Evolutionary conservation across 2,113 vertebrate species (phyloP), one percentile per base, ranked within the genome.

Genomic region (Dolichallabes microphthalmus): DNA sequence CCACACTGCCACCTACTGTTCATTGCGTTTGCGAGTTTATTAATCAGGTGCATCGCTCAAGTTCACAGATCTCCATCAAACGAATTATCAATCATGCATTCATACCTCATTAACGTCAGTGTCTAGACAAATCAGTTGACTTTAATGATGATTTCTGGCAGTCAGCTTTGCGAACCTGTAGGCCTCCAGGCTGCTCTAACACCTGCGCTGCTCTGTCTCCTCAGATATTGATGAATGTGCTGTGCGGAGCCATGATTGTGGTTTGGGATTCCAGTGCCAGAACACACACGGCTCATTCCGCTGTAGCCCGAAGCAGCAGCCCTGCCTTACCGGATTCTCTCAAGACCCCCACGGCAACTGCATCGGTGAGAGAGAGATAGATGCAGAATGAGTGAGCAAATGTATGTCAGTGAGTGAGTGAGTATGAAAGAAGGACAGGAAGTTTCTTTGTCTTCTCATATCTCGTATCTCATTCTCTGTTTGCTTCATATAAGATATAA

Each of bases 291-390:
- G 97, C 0, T 98, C 97, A 0, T 98, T 98, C 92, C 93, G 90
- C 88, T 98, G 97, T 82, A 94, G 92, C 81, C 90, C 94, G 0
- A 95, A 94, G 87, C 95, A 95, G 2, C 95, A 95, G 1, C 97
- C 96, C 90, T 98, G 97, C 88, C 93, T 97, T 92, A 94, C 94
- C 0, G 97, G 97, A 1, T 98, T 98, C 92, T 93, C 96, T 35
- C 96, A 96, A 82, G 96, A 98, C 90, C 93, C 95, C 0, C 95
- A 97, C 69, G 95, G 97, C 45, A 98, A 97, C 92, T 98, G 97
- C 6, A 94, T 98, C 1, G 97, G 97, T 98, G 89, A 95, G 95
- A 87, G 55, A 22, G 95, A 88, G 55, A 12, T n/a, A n/a, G 8
- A 30, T n/a, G 6, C 25, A 13, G 15, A 71, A 25, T 58, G 69